These are phyloP conservation scores for Drosophila flavopinicola DNA, from an alignment of 2,888 invertebrate species.

Conservation along the genomic window DNA sequence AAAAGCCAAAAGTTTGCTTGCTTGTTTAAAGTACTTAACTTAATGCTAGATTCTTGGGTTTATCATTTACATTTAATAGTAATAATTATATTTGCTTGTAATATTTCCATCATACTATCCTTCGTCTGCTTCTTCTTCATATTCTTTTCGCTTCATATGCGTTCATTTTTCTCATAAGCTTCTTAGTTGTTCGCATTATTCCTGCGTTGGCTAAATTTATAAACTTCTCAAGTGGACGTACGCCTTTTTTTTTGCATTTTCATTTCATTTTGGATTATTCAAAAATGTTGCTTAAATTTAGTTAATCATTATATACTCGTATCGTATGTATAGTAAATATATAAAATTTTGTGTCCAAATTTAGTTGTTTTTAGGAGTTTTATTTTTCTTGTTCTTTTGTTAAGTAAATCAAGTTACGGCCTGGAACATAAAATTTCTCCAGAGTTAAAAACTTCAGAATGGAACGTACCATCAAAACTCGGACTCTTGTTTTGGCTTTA, in stretches of 20 bases:
- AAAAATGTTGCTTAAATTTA: slow-evolving; percentile 73
- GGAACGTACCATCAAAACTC: slow-evolving; percentile 33
- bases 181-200: slow-evolving; percentile 36
- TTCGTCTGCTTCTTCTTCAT: neutral
- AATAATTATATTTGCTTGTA: slow-evolving; percentile 58
- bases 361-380: slow-evolving; percentile 83
- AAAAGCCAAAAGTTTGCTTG: slow-evolving; percentile 76
- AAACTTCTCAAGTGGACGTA: slow-evolving; percentile 69
- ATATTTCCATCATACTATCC: slow-evolving; percentile 36
- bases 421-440: slow-evolving; percentile 42
- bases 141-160: slow-evolving; percentile 3
- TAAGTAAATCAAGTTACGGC: slow-evolving; percentile 37
- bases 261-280: slow-evolving; percentile 43
- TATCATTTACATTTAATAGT: slow-evolving; percentile 73
- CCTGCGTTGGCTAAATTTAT: slow-evolving; percentile 50
- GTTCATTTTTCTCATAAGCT: slow-evolving; percentile 44
- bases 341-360: slow-evolving; percentile 81
- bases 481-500: slow-evolving; percentile 18
- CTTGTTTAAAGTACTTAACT: slow-evolving; percentile 60
- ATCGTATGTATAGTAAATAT: slow-evolving; percentile 70
- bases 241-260: slow-evolving; percentile 26
- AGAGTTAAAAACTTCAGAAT: slow-evolving; percentile 26
- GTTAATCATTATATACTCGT: slow-evolving; percentile 63
- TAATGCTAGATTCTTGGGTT: slow-evolving; percentile 56
- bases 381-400: slow-evolving; percentile 33